Base-by-base conservation (phyloP, 2,113 vertebrate species). In the Notechis scutatus region DNA sequence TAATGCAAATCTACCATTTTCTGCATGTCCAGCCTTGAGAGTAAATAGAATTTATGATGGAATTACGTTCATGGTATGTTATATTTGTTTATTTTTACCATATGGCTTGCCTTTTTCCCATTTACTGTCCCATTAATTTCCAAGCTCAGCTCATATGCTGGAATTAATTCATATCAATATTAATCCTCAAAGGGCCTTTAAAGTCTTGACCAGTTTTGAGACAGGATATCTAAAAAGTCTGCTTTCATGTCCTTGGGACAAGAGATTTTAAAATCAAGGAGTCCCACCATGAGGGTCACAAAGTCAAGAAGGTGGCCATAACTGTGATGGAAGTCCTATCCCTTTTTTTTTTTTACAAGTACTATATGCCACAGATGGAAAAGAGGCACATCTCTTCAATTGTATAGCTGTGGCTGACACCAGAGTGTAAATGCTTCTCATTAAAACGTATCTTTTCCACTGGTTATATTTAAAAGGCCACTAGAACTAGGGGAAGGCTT, bases 1-100 rank as follows among this genome's bases (percentile, higher is more conserved):
- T 91, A 92, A 93, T 57, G 91, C 93, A 95, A 54, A 88, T 42
- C 88, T 56, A 20, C 20, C 64, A 24, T 94, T 94, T 20, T 45
- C 34, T 94, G 94, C 88, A 56, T n/a, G 21, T 89, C 1, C 92
- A 85, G 88, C 56, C 86, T 94, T 89, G 12, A 54, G 12, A 91
- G 93, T 92, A 55, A 69, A 10, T 18, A 52, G 91, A 94, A 92
- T 59, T 92, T 57, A 45, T 92, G 86, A 94, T 81, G 39, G 15
- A 14, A 90, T 93, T 88, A 1, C n/a, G 93, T 94, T 5, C 21
- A 0, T 10, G 7, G 15, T 85, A 0, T 23, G 54, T 86, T 89
- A 89, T 93, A 93, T 85, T 57, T 42, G 15, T 54, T 88, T 26
- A 59, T 50, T 21, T 61, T 14, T 64, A 29, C 0, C 4, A 29